Evolutionary conservation across 2,113 vertebrate species (phyloP).

Genomic region (Coptodon bakossiorum): DNA sequence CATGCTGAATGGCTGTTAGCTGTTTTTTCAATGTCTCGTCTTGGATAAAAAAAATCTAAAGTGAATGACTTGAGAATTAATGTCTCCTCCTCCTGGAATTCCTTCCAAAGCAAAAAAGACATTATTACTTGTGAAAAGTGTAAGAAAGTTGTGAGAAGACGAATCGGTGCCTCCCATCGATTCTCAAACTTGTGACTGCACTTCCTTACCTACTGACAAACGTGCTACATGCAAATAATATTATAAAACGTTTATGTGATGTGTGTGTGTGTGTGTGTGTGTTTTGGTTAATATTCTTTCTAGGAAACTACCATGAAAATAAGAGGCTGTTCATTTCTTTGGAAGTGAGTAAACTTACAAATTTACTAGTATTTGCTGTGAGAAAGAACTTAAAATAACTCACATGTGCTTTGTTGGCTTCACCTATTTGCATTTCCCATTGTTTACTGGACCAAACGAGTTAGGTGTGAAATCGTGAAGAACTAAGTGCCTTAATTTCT

Average conservation of each 20-base stretch:
- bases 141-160: neutral
- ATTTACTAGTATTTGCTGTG: neutral
- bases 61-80: neutral
- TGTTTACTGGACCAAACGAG: neutral
- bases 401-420: neutral
- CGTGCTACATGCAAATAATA: neutral
- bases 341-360: neutral
- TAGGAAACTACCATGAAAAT: neutral
- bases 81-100: neutral
- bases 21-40: neutral
- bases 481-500: neutral
- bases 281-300: neutral
- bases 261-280: neutral
- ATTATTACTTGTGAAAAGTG: neutral
- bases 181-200: neutral
- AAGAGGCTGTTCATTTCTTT: neutral
- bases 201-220: neutral
- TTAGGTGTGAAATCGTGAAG: neutral
- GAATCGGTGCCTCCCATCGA: neutral
- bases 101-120: neutral
- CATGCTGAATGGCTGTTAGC: neutral
- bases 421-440: neutral
- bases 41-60: neutral
- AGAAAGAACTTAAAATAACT: neutral
- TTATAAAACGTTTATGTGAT: neutral